phyloP scores from a whole-genome alignment of 2,797 vertebrate species.

The Bufotes viridis region DNA sequence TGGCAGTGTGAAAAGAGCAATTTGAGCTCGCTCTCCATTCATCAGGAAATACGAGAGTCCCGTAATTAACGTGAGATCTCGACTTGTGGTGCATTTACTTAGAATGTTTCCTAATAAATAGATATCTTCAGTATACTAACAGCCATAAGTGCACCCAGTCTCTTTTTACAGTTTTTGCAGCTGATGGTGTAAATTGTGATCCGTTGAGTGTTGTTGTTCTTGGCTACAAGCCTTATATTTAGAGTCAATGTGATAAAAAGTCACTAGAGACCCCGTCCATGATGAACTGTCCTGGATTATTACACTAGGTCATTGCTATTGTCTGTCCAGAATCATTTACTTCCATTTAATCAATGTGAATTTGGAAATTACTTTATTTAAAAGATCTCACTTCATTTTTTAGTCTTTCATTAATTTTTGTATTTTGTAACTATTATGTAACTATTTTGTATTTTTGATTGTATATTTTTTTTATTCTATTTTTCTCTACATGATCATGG shows the following conservation, averaged over 20 bases:
- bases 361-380: too few relatives aligned
- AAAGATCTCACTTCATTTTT: too few relatives aligned
- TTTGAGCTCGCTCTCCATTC: neutral
- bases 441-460: too few relatives aligned
- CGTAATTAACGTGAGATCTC: conserved; percentile 23
- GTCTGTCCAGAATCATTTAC: neutral
- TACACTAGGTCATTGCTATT: neutral
- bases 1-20: conserved; percentile 28
- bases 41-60: conserved; percentile 23
- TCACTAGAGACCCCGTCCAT: neutral
- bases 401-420: too few relatives aligned
- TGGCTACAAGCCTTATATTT: neutral
- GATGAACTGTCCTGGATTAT: neutral
- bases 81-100: neutral
- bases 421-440: too few relatives aligned
- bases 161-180: neutral
- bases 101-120: neutral
- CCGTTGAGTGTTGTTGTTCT: neutral
- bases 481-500: too few relatives aligned
- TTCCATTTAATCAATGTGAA: too few relatives aligned
- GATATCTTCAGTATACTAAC: neutral
- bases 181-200: neutral
- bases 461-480: too few relatives aligned
- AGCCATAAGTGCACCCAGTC: neutral
- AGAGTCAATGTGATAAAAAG: too few relatives aligned